Percentiles rank a stretch among this genome's conserved stretches.
These are phyloP conservation scores for Castor canadensis DNA, from an alignment of 2,113 vertebrate genomes.

Conservation along the genomic window DNA sequence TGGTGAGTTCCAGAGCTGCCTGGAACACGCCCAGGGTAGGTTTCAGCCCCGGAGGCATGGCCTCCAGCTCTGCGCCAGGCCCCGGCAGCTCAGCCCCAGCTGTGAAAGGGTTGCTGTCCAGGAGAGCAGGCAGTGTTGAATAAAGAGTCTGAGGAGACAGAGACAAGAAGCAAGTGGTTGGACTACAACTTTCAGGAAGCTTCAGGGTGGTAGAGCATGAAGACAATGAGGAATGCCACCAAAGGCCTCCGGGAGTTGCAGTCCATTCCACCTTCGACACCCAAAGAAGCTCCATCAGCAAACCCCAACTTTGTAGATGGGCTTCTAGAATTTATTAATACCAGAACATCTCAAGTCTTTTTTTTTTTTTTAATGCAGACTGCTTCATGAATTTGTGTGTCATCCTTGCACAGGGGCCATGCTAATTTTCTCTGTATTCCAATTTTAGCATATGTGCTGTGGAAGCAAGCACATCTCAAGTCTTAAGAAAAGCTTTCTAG, in stretches of 20 bases:
- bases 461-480: neutral
- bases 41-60: slow-evolving; percentile 89
- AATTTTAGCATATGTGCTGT: no score
- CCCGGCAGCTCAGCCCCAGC: slow-evolving; percentile 74
- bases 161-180: neutral
- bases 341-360: neutral
- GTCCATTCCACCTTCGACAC: neutral
- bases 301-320: neutral
- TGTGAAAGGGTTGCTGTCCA: slow-evolving; percentile 94
- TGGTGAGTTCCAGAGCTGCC: slow-evolving; percentile 89
- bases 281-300: neutral
- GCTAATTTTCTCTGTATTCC: no score
- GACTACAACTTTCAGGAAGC: neutral
- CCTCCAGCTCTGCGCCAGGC: slow-evolving; percentile 82
- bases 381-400: no score
- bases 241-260: slow-evolving; percentile 47
- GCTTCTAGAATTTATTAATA: neutral
- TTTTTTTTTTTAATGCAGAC: no score
- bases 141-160: slow-evolving; percentile 89
- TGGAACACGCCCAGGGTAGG: slow-evolving; percentile 92
- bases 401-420: no score
- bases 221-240: neutral
- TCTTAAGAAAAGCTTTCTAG: slow-evolving; percentile 13
- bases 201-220: neutral
- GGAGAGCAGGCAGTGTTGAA: slow-evolving; percentile 91